Percentiles rank a stretch among this genome's conserved stretches.
These are phyloP conservation scores for Eleginops maclovinus DNA, from an alignment of 2,113 vertebrate genomes.

Conservation along the genomic window DNA sequence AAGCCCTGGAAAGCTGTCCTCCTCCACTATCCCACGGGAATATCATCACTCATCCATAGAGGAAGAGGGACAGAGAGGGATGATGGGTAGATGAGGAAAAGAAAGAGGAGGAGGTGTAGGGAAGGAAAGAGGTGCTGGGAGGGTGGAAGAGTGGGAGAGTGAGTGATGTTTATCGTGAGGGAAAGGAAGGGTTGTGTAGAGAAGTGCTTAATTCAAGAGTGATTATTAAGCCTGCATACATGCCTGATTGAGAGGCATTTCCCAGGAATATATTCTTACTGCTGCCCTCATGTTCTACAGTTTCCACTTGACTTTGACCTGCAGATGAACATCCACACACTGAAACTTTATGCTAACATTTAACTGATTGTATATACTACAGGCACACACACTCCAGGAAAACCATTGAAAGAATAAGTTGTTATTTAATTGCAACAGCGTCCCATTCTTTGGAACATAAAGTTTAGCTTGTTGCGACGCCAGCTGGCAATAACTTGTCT, in stretches of 20 bases:
- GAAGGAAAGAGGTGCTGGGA: conserved; percentile 9
- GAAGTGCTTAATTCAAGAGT: conserved; percentile 8
- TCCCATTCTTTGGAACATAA: conserved; percentile 7
- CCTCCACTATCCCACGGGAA: conserved; percentile 87
- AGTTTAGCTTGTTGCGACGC: conserved; percentile 18
- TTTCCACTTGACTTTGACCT: conserved; percentile 49
- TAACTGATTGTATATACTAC: neutral
- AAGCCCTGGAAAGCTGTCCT: conserved; percentile 80
- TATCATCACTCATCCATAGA: conserved; percentile 79
- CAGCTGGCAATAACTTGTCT: neutral
- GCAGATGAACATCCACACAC: conserved; percentile 6
- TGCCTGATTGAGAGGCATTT: conserved; percentile 41
- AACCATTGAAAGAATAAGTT: no score
- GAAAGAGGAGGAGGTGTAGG: conserved; percentile 27
- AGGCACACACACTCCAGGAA: neutral
- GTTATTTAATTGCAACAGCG: conserved; percentile 9
- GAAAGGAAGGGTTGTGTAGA: conserved; percentile 42
- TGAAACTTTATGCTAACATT: neutral
- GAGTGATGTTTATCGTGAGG: conserved; percentile 62
- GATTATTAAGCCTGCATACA: conserved; percentile 27
- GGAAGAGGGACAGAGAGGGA: conserved; percentile 48
- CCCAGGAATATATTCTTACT: conserved; percentile 26
- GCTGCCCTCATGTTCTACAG: conserved; percentile 35
- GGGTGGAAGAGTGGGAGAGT: conserved; percentile 13
- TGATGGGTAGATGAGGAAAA: conserved; percentile 55